A percentile compares a stretch with the other conserved stretches of the same genome.
These are phyloP conservation scores for Heteractis magnifica DNA, from an alignment of 92 coral and sea anemone genomes.

Conservation along the genomic window DNA sequence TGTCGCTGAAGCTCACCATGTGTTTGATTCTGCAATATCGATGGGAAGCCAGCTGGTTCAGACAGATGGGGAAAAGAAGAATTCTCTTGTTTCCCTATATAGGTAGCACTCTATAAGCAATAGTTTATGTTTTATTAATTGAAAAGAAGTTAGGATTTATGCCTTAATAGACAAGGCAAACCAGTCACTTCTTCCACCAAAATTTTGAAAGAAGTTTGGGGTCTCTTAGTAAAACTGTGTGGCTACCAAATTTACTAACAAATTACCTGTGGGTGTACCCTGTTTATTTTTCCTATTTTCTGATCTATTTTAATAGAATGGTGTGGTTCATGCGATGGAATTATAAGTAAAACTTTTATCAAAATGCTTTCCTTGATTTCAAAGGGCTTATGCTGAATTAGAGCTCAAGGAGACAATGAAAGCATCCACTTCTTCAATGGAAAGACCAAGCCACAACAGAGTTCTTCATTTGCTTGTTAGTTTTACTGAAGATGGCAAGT, in stretches of 20 bases:
- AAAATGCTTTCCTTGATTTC: background rate
- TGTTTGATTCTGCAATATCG: constrained; percentile 72
- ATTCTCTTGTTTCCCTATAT: constrained; percentile 33
- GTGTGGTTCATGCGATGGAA: too few relatives aligned
- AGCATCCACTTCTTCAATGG: background rate
- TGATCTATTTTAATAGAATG: too few relatives aligned
- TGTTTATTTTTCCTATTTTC: too few relatives aligned
- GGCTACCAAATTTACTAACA: too few relatives aligned
- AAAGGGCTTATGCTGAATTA: constrained; percentile 60
- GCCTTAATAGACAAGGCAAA: too few relatives aligned
- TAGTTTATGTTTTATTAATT: background rate
- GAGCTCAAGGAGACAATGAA: constrained; percentile 31
- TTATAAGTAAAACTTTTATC: too few relatives aligned
- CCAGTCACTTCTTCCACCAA: too few relatives aligned
- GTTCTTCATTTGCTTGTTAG: constrained; percentile 54
- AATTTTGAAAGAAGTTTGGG: too few relatives aligned
- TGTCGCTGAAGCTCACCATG: constrained; percentile 68
- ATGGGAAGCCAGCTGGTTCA: constrained; percentile 62
- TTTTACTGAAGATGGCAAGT: constrained; percentile 56
- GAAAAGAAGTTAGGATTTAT: too few relatives aligned
- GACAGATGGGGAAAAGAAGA: constrained; percentile 29
- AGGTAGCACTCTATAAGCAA: constrained; percentile 28
- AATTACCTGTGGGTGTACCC: too few relatives aligned
- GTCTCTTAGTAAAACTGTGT: too few relatives aligned
- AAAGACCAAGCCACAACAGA: constrained; percentile 28